Base-by-base conservation (phyloP, 2,797 vertebrate species). In the Manis crassicaudata region DNA sequence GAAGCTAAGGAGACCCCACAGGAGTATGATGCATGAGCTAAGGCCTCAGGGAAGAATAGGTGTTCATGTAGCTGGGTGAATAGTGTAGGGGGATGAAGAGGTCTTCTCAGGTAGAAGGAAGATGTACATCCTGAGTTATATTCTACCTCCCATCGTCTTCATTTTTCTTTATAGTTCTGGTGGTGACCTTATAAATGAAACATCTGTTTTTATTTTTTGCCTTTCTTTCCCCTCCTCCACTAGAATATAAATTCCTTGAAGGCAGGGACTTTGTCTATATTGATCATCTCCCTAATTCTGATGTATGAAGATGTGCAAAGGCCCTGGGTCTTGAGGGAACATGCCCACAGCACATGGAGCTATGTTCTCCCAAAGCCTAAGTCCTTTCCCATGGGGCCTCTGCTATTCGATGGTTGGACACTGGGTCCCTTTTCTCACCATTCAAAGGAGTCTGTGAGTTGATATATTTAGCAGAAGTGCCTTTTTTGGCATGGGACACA, bases 41-140 rank as follows among this genome's bases (percentile, higher is more conserved):
- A 84, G 13, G 14, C 25, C 18, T 29, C 84, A 60, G 60, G 60
- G 43, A 37, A 32, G n/a, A 87, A 3, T 7, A 12, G 18, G 29
- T n/a, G 29, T 18, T 85, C 29, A 20, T 13, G 29, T 4, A n/a
- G 18, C 50, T 12, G 9, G 9, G 11, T 0, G 0, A 20, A 29
- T 3, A 20, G 9, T 1, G 9, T 37, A 17, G 46, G 29, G 6
- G 9, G 29, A 35, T 9, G 32, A 70, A 35, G 58, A 43, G 6
- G 12, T 23, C 58, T 32, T 84, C n/a, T 14, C n/a, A 25, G 23
- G 58, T 60, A 54, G 54, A 80, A 85, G 62, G 17, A 80, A n/a
- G n/a, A 27, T 37, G 43, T 3, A 5, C 3, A n/a, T 60, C 40
- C 7, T 52, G 25, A 37, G 3, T 54, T 37, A 8, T 46, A 52